These are phyloP conservation scores for Micropoecilia bifurca DNA, from an alignment of 2,797 vertebrate species.

Conservation along the genomic window DNA sequence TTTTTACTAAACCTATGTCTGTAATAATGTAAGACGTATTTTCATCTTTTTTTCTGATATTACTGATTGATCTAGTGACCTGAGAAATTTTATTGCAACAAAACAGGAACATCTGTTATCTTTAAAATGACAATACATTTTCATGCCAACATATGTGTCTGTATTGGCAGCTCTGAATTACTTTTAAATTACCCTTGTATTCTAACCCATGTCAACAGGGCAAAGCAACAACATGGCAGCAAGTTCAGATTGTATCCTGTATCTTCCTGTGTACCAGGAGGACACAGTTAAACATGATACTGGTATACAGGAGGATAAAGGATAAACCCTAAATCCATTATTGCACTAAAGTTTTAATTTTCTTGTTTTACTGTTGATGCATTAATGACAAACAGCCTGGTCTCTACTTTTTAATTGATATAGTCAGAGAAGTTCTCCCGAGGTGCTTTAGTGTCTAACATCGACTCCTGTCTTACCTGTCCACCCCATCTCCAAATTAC, in stretches of 20 bases:
- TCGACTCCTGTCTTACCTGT: conserved; percentile 46
- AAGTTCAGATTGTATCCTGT: not conserved
- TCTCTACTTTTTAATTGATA: not conserved
- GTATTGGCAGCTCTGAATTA: not conserved
- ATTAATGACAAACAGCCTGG: not conserved
- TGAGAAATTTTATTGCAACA: not conserved
- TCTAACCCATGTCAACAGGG: not conserved
- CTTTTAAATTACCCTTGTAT: not conserved
- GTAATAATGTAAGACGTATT: not conserved
- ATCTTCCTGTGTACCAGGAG: no score
- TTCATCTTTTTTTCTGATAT: not conserved
- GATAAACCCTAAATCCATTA: not conserved
- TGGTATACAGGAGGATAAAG: no score
- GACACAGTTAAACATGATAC: no score
- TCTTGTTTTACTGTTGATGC: not conserved
- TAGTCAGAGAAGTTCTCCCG: conserved; percentile 12
- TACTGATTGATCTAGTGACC: not conserved
- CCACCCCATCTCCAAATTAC: conserved; percentile 56
- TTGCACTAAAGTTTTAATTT: not conserved
- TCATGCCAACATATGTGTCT: not conserved
- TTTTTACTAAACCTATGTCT: not conserved
- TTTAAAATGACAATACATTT: not conserved
- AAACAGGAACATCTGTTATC: not conserved
- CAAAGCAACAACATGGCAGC: not conserved
- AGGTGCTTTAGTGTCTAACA: conserved; percentile 19